Evolutionary conservation across 2,888 invertebrate species (phyloP), one percentile per base, ranked within the genome.

Genomic region (Phengaris alcon): DNA sequence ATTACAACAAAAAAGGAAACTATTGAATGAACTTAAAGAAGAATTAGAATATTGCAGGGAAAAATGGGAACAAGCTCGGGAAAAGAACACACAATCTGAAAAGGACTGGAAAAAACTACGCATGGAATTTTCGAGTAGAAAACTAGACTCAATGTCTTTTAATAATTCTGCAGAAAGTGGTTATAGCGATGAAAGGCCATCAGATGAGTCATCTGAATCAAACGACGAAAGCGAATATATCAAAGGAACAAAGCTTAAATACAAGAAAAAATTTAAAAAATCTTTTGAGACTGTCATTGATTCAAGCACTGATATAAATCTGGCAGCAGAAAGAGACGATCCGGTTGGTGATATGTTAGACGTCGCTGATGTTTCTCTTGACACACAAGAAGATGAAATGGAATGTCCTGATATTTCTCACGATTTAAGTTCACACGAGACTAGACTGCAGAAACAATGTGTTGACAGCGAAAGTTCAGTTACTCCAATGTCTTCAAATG

Each of bases 61-160:
- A 83, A 98, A 97, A 85, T 98, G 97, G 97, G 96, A 96, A 80
- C 95, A 96, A 82, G 97, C 97, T 0, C 94, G 97, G 75, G 96
- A 97, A 84, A 97, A 97, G 86, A 97, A 98, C 86, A 95, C 95
- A 6, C 97, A 97, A 84, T 96, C 97, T 0, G 97, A 98, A 93
- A 94, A 95, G 79, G 97, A 97, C 83, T 98, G 97, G 96, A 95
- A 95, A 83, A 95, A 95, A 82, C 93, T 98, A 74, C 94, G 97
- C 75, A 95, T 95, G 68, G 98, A 98, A 87, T 97, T 98, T 84
- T 95, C 97, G 0, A 95, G 95, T 64, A 94, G 98, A 77, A 97
- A 97, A 88, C 92, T 93, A 13, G 91, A 93, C 51, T 94, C 94
- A 75, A 95, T 96, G 80, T 94, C 95, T n/a, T 92, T 94, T 70